Percentiles rank a stretch among this genome's conserved stretches.
phyloP scores from a whole-genome alignment of 2,113 vertebrate species.

The Prolemur simus region DNA sequence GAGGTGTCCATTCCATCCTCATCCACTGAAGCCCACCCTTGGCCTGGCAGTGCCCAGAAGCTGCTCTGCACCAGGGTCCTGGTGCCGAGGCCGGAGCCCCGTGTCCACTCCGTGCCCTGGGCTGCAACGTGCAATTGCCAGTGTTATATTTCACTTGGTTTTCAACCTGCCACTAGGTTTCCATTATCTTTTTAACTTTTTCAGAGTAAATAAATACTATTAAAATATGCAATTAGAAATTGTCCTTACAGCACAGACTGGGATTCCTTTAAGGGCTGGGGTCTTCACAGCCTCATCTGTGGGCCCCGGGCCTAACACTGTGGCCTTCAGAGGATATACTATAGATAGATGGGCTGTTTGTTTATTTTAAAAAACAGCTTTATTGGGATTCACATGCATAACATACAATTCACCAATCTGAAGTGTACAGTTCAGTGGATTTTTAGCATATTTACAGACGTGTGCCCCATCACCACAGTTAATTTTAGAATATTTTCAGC shows the following conservation, averaged over 20 bases:
- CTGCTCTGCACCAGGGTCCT: not conserved
- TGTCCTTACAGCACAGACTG: not conserved
- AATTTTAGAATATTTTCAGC: not conserved
- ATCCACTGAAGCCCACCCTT: fast-evolving
- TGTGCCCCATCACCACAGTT: not conserved
- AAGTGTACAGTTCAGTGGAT: fast-evolving
- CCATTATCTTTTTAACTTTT: not conserved
- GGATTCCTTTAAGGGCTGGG: not conserved
- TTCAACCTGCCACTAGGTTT: not conserved
- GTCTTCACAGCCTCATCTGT: not conserved
- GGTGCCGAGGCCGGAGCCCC: not conserved
- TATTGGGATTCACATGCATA: not conserved
- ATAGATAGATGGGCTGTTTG: fast-evolving
- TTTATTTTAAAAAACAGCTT: not conserved
- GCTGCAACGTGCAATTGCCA: fast-evolving
- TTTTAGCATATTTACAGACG: not conserved
- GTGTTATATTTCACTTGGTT: not conserved
- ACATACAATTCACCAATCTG: too few relatives aligned
- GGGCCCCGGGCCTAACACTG: too few relatives aligned
- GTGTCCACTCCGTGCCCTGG: fast-evolving
- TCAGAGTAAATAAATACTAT: not conserved
- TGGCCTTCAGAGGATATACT: not conserved
- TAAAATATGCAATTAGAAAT: fast-evolving
- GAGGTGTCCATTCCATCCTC: fast-evolving
- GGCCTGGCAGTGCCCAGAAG: not conserved